phyloP scores from a whole-genome alignment of 1,140 invertebrate species.

The Gyrodactylus bullatarudis region DNA sequence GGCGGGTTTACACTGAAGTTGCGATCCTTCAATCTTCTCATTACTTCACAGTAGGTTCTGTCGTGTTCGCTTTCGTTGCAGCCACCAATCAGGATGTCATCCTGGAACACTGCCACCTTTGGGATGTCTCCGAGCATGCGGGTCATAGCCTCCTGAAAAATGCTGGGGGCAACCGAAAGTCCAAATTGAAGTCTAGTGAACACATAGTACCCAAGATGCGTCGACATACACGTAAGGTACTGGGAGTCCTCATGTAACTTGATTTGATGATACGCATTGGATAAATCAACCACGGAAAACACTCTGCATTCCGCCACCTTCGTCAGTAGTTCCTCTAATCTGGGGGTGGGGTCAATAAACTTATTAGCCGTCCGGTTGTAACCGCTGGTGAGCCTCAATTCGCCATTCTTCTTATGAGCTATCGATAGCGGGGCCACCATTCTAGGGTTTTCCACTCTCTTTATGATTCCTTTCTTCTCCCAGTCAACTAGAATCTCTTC shows the following conservation, averaged over 20 bases:
- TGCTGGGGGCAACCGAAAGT: too few relatives aligned
- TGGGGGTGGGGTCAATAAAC: not conserved
- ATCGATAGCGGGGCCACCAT: not conserved
- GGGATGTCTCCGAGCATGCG: not conserved
- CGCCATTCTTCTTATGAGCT: not conserved
- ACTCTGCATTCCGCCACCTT: not conserved
- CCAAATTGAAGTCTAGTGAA: not conserved
- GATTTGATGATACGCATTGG: not conserved
- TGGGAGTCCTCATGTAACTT: not conserved
- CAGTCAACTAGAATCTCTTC: not conserved
- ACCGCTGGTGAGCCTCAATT: not conserved
- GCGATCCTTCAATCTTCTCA: not conserved
- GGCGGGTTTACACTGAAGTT: not conserved
- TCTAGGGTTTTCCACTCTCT: not conserved
- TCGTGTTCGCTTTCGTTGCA: not conserved
- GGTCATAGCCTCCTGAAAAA: too few relatives aligned
- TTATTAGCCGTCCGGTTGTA: not conserved
- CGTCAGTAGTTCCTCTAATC: not conserved
- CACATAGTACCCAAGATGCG: not conserved
- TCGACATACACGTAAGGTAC: not conserved
- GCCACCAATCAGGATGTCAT: not conserved
- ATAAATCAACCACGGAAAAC: not conserved
- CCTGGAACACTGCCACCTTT: not conserved
- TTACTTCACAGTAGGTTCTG: not conserved
- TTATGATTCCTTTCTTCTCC: not conserved